A percentile compares a stretch with the other conserved stretches of the same genome.
These are phyloP conservation scores for Macrocentrus cingulum DNA, from an alignment of 1,140 invertebrate genomes.

Conservation along the genomic window DNA sequence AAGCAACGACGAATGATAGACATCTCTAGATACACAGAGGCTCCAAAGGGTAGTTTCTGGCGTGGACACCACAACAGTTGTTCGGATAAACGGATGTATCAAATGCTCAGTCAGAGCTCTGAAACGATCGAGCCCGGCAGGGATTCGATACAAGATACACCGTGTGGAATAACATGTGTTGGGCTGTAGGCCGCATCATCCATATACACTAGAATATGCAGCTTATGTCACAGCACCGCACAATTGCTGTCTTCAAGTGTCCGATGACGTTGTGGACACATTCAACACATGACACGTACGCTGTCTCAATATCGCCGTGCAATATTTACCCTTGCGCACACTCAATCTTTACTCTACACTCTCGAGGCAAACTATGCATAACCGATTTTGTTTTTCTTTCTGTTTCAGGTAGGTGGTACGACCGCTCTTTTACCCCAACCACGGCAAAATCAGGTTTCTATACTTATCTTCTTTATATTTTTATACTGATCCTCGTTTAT, in stretches of 20 bases:
- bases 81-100: neutral
- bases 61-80: neutral
- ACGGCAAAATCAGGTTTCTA: too few species aligned
- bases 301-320: conserved; percentile 18
- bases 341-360: too few species aligned
- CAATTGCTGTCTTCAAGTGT: too few species aligned
- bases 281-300: neutral
- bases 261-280: neutral
- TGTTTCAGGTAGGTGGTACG: conserved; percentile 21
- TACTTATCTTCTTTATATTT: too few species aligned
- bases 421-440: too few species aligned
- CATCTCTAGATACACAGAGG: neutral
- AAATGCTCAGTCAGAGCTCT: neutral
- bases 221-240: neutral
- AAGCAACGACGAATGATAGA: conserved; percentile 7
- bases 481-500: too few species aligned
- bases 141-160: neutral
- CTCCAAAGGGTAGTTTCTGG: neutral
- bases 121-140: neutral
- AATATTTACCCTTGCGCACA: too few species aligned
- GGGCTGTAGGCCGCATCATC: too few species aligned
- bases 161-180: neutral
- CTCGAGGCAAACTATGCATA: too few species aligned
- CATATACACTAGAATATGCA: too few species aligned
- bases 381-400: conserved; percentile 19